Evolutionary conservation across 2,888 invertebrate species (phyloP), one percentile per base, ranked within the genome.

Genomic region (Torymus tubicola): DNA sequence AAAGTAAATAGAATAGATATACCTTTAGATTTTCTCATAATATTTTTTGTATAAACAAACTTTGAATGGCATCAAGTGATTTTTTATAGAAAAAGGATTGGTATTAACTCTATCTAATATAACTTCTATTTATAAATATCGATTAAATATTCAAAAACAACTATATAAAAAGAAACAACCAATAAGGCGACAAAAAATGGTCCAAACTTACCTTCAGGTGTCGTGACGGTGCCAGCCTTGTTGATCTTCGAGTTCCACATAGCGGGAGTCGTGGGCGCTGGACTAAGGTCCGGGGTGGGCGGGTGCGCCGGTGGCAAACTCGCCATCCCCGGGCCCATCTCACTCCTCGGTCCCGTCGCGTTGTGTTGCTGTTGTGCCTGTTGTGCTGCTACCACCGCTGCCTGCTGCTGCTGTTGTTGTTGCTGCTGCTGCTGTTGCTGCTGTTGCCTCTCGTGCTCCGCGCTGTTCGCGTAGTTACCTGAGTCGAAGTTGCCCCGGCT

Each of bases 161-260:
- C 21, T 8, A 8, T 42, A 42, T 8, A 42, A 5, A 42, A 42
- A 42, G 8, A 42, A 42, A 1, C 42, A 42, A 42, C 42, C 8
- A 42, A 8, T 42, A 42, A 42, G 8, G 0, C 1, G 5, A 42
- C 5, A 42, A 42, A 42, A 5, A 4, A 42, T n/a, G n/a, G n/a
- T 21, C n/a, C n/a, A 58, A 58, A 89, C 92, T 93, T 89, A 96
- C 96, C 96, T 90, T 96, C 96, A 87, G 96, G 95, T 88, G 96
- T 96, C 87, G 96, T 95, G 85, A 96, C 95, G 87, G 95, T 95
- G 84, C 95, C 95, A 87, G 96, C 95, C 92, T 96, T 93, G 86
- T 92, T 92, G 82, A 92, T 91, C 84, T 93, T 93, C 71, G 93
- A 92, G 87, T 92, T 93, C 93, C 93, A 93, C 87, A 92, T 90